These are phyloP conservation scores for Tinamus guttatus DNA, from an alignment of 2,113 vertebrate genomes.

Conservation along the genomic window DNA sequence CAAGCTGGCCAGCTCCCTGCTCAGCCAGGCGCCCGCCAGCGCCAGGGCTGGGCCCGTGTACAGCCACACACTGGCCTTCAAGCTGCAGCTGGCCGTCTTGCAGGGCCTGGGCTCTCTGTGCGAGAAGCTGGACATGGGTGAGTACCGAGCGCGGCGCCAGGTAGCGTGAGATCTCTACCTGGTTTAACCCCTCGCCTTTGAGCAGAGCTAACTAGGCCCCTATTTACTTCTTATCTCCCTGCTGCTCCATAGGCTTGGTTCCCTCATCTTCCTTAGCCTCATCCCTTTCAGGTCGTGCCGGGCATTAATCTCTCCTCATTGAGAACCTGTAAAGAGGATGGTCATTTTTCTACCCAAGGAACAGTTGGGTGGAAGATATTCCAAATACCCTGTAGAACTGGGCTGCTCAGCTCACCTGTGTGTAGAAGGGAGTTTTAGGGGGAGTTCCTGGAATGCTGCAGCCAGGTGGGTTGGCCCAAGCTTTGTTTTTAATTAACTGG, in stretches of 20 bases:
- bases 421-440: rapidly evolving
- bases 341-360: not conserved
- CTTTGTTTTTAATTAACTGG: not conserved
- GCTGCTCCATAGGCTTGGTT: not conserved
- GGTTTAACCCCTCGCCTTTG: not conserved
- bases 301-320: not conserved
- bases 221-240: not conserved
- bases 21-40: slow-evolving; percentile 86
- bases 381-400: not conserved
- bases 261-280: not conserved
- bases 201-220: not conserved
- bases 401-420: not conserved
- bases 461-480: not conserved
- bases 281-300: not conserved
- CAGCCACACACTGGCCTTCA: slow-evolving; percentile 89
- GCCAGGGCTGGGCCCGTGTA: slow-evolving; percentile 87
- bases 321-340: not conserved
- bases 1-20: slow-evolving; percentile 82
- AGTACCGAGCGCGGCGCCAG: slow-evolving; percentile 24
- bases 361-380: not conserved
- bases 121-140: slow-evolving; percentile 87
- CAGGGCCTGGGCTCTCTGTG: slow-evolving; percentile 91
- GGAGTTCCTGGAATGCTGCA: not conserved
- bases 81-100: slow-evolving; percentile 90
- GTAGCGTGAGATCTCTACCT: not conserved